Conservation (phyloP, 2,888 invertebrate species). For the Agrochola circellaris region DNA sequence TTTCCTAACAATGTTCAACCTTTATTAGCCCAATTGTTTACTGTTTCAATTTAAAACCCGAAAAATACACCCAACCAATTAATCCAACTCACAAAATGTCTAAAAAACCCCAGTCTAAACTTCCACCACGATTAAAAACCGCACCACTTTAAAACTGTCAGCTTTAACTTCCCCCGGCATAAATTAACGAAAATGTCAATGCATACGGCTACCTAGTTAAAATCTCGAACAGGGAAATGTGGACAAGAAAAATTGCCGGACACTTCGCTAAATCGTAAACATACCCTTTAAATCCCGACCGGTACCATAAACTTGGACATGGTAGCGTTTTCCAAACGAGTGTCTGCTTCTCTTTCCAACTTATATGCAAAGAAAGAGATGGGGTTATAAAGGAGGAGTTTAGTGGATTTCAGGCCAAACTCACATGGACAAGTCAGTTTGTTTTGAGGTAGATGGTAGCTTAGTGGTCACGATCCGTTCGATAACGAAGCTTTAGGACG, state of each 20-base stretch:
- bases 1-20: neutral
- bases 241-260: conserved; percentile 59
- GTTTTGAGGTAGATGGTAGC: conserved; percentile 51
- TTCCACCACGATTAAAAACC: conserved; percentile 23
- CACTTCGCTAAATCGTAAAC: conserved; percentile 61
- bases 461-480: conserved; percentile 45
- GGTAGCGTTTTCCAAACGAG: conserved; percentile 55
- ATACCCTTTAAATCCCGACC: conserved; percentile 63
- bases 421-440: conserved; percentile 59
- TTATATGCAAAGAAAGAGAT: conserved; percentile 16
- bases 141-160: conserved; percentile 43
- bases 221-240: conserved; percentile 54
- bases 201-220: conserved; percentile 48
- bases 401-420: conserved; percentile 42
- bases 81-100: neutral
- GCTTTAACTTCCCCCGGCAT: conserved; percentile 27
- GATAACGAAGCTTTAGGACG: conserved; percentile 41
- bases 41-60: neutral
- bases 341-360: conserved; percentile 33
- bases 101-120: neutral
- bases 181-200: conserved; percentile 60
- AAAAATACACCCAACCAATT: neutral
- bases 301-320: conserved; percentile 53
- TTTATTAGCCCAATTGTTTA: neutral
- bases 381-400: conserved; percentile 30